Evolutionary conservation across 2,113 vertebrate genomes (phyloP).

Genomic region (Saccopteryx bilineata): DNA sequence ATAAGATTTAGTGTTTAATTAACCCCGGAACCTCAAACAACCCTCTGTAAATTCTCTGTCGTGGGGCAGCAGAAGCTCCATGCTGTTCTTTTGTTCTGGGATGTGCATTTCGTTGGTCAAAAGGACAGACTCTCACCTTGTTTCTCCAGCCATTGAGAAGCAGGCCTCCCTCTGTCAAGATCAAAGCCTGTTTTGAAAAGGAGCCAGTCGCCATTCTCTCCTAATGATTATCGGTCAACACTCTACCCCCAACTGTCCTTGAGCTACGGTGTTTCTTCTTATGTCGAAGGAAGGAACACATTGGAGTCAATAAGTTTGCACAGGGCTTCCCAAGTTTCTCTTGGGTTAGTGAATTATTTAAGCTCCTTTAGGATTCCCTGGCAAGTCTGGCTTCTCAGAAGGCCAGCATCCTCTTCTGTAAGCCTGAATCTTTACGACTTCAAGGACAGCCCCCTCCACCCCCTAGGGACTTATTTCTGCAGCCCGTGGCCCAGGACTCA

Average conservation of each 20-base stretch:
- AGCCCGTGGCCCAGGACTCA: neutral
- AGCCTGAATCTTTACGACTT: neutral
- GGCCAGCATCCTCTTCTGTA: neutral
- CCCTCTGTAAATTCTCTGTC: slow-evolving; percentile 44
- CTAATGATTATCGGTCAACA: neutral
- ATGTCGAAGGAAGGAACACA: neutral
- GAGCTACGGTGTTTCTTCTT: neutral
- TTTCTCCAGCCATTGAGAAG: slow-evolving; percentile 31
- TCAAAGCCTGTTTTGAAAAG: slow-evolving; percentile 15
- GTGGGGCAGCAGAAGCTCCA: slow-evolving; percentile 6
- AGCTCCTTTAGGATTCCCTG: neutral
- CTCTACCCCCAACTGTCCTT: neutral
- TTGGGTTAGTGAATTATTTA: neutral
- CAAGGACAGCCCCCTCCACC: neutral
- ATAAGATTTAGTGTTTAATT: slow-evolving; percentile 68
- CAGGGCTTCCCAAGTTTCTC: neutral
- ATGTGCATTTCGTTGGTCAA: slow-evolving; percentile 18
- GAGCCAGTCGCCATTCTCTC: neutral
- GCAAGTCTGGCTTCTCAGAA: neutral
- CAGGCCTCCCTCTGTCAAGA: slow-evolving; percentile 13
- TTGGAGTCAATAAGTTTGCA: neutral
- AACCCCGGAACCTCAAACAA: slow-evolving; percentile 63
- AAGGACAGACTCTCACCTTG: neutral
- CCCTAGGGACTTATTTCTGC: neutral
- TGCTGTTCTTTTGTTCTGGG: slow-evolving; percentile 47